These are phyloP conservation scores for Ornithoptera alexandrae DNA, from an alignment of 2,888 invertebrate genomes.

Conservation along the genomic window DNA sequence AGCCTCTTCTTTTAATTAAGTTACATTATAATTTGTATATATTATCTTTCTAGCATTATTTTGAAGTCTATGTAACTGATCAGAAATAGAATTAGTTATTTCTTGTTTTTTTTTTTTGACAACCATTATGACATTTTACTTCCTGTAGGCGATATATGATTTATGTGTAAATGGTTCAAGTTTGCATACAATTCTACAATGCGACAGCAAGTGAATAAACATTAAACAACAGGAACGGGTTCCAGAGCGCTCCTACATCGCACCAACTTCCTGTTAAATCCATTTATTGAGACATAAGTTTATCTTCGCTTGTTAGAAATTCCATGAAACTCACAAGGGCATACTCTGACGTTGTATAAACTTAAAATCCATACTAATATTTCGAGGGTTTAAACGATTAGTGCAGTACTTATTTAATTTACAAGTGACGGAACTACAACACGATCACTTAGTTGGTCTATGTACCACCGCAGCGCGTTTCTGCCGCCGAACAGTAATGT, in stretches of 20 bases:
- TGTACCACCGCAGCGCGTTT: too few species aligned
- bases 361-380: neutral
- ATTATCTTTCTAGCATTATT: too few species aligned
- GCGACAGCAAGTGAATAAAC: constrained; percentile 7
- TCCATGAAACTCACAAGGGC: constrained; percentile 7
- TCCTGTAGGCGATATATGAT: neutral
- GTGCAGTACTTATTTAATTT: too few species aligned
- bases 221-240: constrained; percentile 1
- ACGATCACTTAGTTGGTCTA: too few species aligned
- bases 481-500: too few species aligned
- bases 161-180: neutral
- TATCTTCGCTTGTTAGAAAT: constrained; percentile 17
- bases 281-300: constrained; percentile 20
- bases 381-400: neutral
- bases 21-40: too few species aligned
- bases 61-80: too few species aligned
- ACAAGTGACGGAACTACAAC: too few species aligned
- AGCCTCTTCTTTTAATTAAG: too few species aligned
- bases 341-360: neutral
- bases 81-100: too few species aligned
- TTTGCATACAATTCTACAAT: neutral
- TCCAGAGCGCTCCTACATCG: constrained; percentile 6
- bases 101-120: neutral
- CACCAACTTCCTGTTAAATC: constrained; percentile 6
- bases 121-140: neutral